Base-by-base conservation (phyloP, 35 echinoderm and acorn worm species). In the Amphiura filiformis region DNA sequence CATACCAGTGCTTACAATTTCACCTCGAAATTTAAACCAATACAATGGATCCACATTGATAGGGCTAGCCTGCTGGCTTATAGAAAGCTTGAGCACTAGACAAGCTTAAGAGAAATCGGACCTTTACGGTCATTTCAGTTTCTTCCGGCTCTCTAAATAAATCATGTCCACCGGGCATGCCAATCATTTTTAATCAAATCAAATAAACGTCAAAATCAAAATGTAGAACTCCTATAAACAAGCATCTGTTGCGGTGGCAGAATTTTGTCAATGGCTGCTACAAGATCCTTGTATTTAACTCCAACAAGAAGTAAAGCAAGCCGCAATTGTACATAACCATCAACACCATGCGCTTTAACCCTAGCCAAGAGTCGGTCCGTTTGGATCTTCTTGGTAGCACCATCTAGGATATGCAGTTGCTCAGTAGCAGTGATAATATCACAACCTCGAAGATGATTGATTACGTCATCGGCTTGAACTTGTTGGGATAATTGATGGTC, bases 401-500 rank as follows among this genome's bases (percentile, higher is more conserved):
- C 61, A 5, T 18, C 61, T 3, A 70, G 28, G 7, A 70, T 70
- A 30, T 15, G 26, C 26, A 5, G 61, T 18, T 70, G 11, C 1
- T 70, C 61, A 4, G 7, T 23, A 13, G 61, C 61, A 13, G 61
- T 15, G 61, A 70, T 70, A 23, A 70, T 23, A 23, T 70, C 61
- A 70, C 2, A 70, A 70, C 61, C 61, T n/a, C 61, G 15, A 15
- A 70, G 26, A n/a, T n/a, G 61, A 11, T 70, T 23, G 1, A 70
- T 70, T n/a, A 70, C 61, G 61, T 70, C 61, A n/a, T 70, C 61
- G 2, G 28, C 61, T 70, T 70, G 61, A 4, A 70, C 61, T 18
- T 70, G 61, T 70, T 70, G 61, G 26, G 61, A 70, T 70, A 70
- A n/a, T 70, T 70, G 61, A n/a, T 70, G 61, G 26, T 70, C 61